Percentiles rank a stretch among this genome's conserved stretches.
Evolutionary conservation across 92 coral and sea anemone species (phyloP).

Genomic region (Epizoanthus fatuus): DNA sequence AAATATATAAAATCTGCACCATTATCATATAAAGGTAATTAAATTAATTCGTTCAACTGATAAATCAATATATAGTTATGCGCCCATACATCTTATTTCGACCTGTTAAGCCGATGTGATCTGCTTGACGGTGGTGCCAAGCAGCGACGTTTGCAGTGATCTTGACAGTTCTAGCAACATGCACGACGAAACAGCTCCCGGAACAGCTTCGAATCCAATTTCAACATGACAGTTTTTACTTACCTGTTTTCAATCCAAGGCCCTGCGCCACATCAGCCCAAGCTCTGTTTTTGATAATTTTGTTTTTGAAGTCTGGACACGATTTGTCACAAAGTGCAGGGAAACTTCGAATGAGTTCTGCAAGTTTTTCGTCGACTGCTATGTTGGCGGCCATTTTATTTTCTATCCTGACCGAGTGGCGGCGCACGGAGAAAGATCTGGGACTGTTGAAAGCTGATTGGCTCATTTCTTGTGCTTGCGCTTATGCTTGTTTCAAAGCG

Average conservation of each 20-base stretch:
- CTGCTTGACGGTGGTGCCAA: neutral
- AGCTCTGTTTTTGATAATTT: neutral
- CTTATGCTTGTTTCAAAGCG: no score
- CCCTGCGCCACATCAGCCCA: conserved; percentile 12
- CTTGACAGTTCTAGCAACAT: neutral
- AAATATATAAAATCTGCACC: no score
- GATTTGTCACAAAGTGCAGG: conserved; percentile 21
- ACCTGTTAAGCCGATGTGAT: neutral
- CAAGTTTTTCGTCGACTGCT: conserved; percentile 6
- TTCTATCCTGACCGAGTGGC: no score
- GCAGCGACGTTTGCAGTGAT: neutral
- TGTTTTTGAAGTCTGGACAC: conserved; percentile 13
- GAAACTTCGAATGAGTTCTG: neutral
- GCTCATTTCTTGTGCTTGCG: no score
- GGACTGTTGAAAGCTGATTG: no score
- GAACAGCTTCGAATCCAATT: neutral
- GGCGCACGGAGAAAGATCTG: no score
- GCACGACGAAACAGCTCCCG: neutral
- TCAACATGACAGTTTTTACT: no score
- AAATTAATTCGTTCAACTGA: neutral
- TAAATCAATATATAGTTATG: no score
- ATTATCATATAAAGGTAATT: neutral
- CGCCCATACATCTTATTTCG: neutral
- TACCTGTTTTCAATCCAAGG: conserved; percentile 4
- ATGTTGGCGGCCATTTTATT: no score